These are phyloP conservation scores for Brienomyrus brachyistius DNA, from an alignment of 2,113 vertebrate species.

Conservation along the genomic window DNA sequence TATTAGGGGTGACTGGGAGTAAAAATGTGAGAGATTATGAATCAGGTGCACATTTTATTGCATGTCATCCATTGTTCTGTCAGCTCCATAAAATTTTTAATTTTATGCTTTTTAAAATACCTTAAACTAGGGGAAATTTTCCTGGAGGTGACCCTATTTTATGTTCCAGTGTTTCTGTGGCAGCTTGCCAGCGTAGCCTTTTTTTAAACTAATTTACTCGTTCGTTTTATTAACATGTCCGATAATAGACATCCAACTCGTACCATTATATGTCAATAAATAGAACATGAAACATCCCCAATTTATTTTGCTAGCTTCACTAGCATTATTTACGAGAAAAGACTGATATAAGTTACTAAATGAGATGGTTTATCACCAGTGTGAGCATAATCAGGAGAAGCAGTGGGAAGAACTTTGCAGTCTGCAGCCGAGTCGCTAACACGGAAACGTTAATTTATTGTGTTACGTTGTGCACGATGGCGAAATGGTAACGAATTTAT, in stretches of 20 bases:
- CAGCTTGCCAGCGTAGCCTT: neutral
- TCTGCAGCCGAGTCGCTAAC: neutral
- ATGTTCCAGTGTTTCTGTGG: neutral
- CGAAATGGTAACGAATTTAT: neutral
- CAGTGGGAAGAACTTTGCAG: neutral
- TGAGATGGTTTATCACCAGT: neutral
- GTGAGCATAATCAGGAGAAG: neutral
- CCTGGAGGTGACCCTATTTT: neutral
- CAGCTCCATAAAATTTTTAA: neutral
- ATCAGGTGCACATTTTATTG: slow-evolving; percentile 3
- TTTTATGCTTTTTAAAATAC: slow-evolving; percentile 6
- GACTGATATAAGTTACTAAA: neutral
- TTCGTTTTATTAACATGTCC: neutral
- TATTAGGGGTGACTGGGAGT: neutral
- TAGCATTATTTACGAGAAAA: neutral
- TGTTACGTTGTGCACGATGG: neutral
- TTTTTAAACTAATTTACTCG: neutral
- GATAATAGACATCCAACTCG: neutral
- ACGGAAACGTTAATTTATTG: neutral
- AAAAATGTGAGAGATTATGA: neutral
- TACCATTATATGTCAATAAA: neutral
- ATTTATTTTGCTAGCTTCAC: neutral
- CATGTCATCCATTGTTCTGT: neutral
- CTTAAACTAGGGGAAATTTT: neutral
- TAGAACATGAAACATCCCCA: neutral